Base-by-base conservation (phyloP, 2,113 vertebrate genomes). In the Numenius arquata region DNA sequence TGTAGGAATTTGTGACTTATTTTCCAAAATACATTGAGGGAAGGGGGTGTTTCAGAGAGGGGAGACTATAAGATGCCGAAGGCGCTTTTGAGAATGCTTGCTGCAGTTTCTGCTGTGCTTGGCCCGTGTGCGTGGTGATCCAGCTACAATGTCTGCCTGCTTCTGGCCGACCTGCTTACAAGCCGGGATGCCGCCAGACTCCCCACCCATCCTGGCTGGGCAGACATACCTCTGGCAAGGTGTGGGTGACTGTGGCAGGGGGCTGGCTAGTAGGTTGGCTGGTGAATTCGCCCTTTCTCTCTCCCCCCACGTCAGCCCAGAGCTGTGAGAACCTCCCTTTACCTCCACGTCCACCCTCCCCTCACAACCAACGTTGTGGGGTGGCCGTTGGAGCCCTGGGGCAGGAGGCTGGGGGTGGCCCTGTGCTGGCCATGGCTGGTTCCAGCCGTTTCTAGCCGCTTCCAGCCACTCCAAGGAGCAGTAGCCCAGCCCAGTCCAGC, bases 401-500 rank as follows among this genome's bases (percentile, higher is more conserved):
- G 12, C 12, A 32, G 23, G 16, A 9, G 7, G 45, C 26, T 0
- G 3, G 13, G 18, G 22, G 3, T 13, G 38, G 19, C n/a, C 27
- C 27, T 38, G 20, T 14, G 7, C 30, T 1, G 1, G 30, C 25
- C 15, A 23, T 8, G 9, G 45, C 14, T 1, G 2, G 5, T 47
- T 70, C 7, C 45, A 61, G 11, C 12, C 1, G 7, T 7, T 56
- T 77, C n/a, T 10, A 19, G 16, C 30, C 3, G 4, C 45, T n/a
- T 58, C 32, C 56, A 58, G 30, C 30, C 55, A 5, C 30, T 38
- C 16, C 12, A 40, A 50, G 38, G 38, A 47, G 8, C 5, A 9
- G 41, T 26, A 72, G 16, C 4, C 0, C 0, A 56, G 43, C 29
- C 7, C 2, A 11, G n/a, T n/a, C n/a, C n/a, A n/a, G n/a, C n/a